Evolutionary conservation across 2,888 invertebrate species (phyloP), one percentile per base, ranked within the genome.

Genomic region (Melanchra persicariae): DNA sequence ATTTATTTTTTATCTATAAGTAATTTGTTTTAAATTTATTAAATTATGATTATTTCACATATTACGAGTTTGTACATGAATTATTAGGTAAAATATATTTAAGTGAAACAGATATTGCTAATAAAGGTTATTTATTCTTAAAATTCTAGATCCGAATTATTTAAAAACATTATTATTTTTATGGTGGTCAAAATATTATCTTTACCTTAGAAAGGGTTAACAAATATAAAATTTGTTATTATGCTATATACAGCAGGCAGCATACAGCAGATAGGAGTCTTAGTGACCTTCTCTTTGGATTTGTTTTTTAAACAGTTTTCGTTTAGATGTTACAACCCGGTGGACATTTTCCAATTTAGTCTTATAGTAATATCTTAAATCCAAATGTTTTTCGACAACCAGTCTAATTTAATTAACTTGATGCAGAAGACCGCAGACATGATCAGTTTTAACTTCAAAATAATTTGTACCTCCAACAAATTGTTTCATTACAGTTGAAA

Each of bases 241-340:
- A n/a, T 24, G 51, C 51, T 51, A 22, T 54, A 43, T 54, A 54
- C 30, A 54, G 54, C 30, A 54, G 54, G 54, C 54, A 54, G 54
- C 54, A 54, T 54, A 54, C 54, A 54, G 54, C 54, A 54, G 26
- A 54, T 54, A 54, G 54, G 54, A n/a, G n/a, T 54, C 54, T 68
- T 64, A 77, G 37, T 77, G 57, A 43, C 76, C 76, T 9, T 77
- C 62, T 71, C 76, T 72, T 72, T 76, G 76, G 4, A 73, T 64
- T 77, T 73, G 63, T 71, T 77, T 78, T 62, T 78, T 78, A 64
- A 66, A 74, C 40, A 78, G 52, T 65, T 74, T 74, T 40, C 70
- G 67, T 58, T 78, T 74, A 17, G 71, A 78, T 43, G 57, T 57
- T 74, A 58, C 30, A 63, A 70, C 59, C 30, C 47, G 34, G 34